Conservation (phyloP, 2,113 vertebrate genomes). For the Caloenas nicobarica region DNA sequence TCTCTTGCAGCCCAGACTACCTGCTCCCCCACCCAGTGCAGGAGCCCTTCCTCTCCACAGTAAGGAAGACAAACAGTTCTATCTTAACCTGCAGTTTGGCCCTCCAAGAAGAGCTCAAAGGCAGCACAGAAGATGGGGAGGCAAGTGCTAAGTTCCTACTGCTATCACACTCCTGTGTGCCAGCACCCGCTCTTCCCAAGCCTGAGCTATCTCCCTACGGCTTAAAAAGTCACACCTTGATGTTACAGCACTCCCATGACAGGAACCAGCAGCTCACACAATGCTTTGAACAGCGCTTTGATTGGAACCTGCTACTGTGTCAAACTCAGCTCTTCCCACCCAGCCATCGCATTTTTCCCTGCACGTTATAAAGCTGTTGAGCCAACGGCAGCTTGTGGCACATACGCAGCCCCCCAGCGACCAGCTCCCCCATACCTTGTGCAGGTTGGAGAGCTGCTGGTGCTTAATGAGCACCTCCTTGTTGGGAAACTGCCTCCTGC, state of each 20-base stretch:
- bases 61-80: neutral
- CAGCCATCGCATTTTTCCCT: neutral
- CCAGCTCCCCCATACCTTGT: conserved; percentile 81
- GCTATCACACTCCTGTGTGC: neutral
- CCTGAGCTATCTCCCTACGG: neutral
- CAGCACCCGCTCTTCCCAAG: neutral
- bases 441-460: conserved; percentile 96
- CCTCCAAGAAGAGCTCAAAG: neutral
- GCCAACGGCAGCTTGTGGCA: neutral
- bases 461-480: conserved; percentile 94
- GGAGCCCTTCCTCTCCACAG: neutral
- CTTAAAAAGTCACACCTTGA: conserved; percentile 29
- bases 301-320: neutral
- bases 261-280: conserved; percentile 37
- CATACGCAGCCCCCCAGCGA: neutral
- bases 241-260: neutral
- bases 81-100: neutral
- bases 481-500: conserved; percentile 95
- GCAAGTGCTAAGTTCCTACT: neutral
- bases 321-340: neutral
- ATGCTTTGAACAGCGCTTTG: neutral
- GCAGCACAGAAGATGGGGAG: neutral
- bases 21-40: neutral
- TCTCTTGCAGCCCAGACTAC: neutral
- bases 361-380: neutral